Evolutionary conservation across 2,888 invertebrate species (phyloP).

Genomic region (Drosophila multiciliata): DNA sequence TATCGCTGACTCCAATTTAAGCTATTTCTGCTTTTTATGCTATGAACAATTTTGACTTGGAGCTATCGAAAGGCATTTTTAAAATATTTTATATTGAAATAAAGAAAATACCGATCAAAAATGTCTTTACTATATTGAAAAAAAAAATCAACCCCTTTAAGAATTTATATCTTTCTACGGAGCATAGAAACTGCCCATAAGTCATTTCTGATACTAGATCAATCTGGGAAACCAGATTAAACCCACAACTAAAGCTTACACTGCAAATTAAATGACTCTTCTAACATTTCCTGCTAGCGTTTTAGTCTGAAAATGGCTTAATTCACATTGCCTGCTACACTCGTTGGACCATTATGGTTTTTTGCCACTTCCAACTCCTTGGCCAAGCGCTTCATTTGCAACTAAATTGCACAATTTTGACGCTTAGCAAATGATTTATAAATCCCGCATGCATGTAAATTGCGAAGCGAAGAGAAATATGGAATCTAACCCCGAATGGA

Average conservation of each 20-base stretch:
- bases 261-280: neutral
- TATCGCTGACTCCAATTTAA: neutral
- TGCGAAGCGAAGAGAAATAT: slow-evolving; percentile 28
- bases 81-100: neutral
- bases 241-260: neutral
- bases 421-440: slow-evolving; percentile 70
- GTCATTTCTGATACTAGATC: neutral
- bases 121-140: neutral
- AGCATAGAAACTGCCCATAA: neutral
- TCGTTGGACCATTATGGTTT: slow-evolving; percentile 17
- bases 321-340: slow-evolving; percentile 10
- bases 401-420: slow-evolving; percentile 64
- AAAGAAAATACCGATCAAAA: neutral
- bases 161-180: neutral
- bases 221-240: neutral
- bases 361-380: slow-evolving; percentile 24
- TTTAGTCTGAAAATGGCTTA: slow-evolving; percentile 1
- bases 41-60: neutral
- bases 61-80: neutral
- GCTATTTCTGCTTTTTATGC: neutral
- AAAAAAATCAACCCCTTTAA: neutral
- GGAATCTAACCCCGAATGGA: slow-evolving; percentile 60
- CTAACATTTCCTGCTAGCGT: neutral
- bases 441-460: slow-evolving; percentile 52
- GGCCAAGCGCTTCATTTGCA: slow-evolving; percentile 51